phyloP scores from a whole-genome alignment of 2,888 invertebrate genomes.

The Pristionchus arcanus region DNA sequence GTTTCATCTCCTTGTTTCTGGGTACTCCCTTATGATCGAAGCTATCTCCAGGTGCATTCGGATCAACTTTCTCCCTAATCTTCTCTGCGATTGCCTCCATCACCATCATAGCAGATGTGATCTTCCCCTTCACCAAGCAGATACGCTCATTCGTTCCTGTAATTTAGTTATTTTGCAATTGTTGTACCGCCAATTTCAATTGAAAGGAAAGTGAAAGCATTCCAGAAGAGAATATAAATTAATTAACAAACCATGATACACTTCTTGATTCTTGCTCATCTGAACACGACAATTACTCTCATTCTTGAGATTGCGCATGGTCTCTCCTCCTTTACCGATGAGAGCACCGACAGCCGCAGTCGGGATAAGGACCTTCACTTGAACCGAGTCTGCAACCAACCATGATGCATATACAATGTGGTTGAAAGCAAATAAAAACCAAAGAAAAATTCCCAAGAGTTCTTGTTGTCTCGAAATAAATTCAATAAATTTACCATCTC shows the following conservation, averaged over 20 bases:
- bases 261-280: constrained; percentile 99
- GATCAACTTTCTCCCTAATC: constrained; percentile 94
- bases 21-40: constrained; percentile 77
- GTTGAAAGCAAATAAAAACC: no score
- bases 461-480: no score
- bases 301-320: constrained; percentile 97
- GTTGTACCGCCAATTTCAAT: not conserved
- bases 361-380: constrained; percentile 79
- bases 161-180: constrained; percentile 41
- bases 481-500: constrained; percentile 61
- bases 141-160: constrained; percentile 90
- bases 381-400: constrained; percentile 68
- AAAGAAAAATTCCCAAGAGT: no score
- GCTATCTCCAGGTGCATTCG: constrained; percentile 84
- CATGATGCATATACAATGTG: no score
- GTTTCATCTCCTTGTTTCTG: constrained; percentile 86
- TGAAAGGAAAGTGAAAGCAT: not conserved
- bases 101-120: constrained; percentile 92
- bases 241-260: constrained; percentile 88
- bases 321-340: constrained; percentile 99
- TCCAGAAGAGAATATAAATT: not conserved
- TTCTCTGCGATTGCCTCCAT: constrained; percentile 96
- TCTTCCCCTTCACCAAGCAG: constrained; percentile 92
- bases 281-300: constrained; percentile 97
- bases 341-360: constrained; percentile 97